Base-by-base conservation (phyloP, 2,888 invertebrate species). In the Tiliacea aurago region DNA sequence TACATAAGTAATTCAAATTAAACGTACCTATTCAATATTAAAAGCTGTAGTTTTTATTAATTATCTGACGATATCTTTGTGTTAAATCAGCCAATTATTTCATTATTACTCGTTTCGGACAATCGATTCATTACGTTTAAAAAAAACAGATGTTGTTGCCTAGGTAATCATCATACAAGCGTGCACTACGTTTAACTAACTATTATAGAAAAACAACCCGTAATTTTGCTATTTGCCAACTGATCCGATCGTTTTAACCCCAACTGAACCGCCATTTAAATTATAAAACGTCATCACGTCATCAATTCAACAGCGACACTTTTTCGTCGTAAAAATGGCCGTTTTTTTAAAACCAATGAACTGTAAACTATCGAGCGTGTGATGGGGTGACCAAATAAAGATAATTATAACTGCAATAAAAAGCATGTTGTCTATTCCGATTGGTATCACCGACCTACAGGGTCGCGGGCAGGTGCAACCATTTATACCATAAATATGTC, bases 401-500 rank as follows among this genome's bases (percentile, higher is more conserved):
- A 87, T 90, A 91, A 91, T 90, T 89, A 88, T 90, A 86, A 84
- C 73, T 82, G 45, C 75, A 78, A 87, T 86, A 89, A 88, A 87
- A 84, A 85, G 3, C 20, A 78, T 78, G 71, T 84, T 86, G 86
- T 83, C 86, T 88, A 88, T 87, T 85, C 85, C 86, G 86, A 90
- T 91, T 87, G 85, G 78, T 87, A 90, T 90, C 89, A 71, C 67
- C 88, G 89, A 91, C 91, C 92, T 91, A 88, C 92, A 89, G 89
- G 87, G 88, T 78, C 73, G 91, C 47, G 55, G 84, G 91, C 94
- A 94, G 94, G 93, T 94, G 95, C 79, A 73, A 73, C 63, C 83
- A 66, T 77, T 77, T 84, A 81, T 87, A 83, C 83, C 81, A 71
- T 90, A 90, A 88, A 87, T 88, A 90, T 88, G 90, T 86, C 81